Evolutionary conservation across 92 coral and sea anemone genomes (phyloP), one percentile per base, ranked within the genome.

Genomic region (Anthopleura xanthogrammica): DNA sequence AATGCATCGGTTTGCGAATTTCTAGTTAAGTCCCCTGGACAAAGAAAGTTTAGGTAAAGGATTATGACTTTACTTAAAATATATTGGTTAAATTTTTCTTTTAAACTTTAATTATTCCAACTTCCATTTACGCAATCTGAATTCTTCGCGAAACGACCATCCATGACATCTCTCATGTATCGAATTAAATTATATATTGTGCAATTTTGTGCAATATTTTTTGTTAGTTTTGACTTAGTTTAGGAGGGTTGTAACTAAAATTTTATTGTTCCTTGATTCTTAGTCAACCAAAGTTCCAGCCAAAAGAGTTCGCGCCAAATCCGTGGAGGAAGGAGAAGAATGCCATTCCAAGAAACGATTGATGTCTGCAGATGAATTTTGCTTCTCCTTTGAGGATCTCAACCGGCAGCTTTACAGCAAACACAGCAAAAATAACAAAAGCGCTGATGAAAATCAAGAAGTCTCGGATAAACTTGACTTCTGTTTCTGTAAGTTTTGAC

Each of bases 401-500:
- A 85, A 52, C 10, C 82, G 82, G 7, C 88, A 70, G 1, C 60
- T 85, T 20, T 54, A 85, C 88, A 85, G 66, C n/a, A 77, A 71
- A 77, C 82, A 84, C 50, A 68, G 52, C 75, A 1, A 41, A 12
- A 11, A 52, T 19, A 57, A 8, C 20, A 36, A 50, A 11, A 76
- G 9, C 23, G 7, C 5, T 12, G 57, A 80, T 40, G 62, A 64
- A 40, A 58, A 58, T 29, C 66, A 72, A 12, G 70, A 77, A 19
- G 52, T 83, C 16, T 4, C 39, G 41, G 75, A 77, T 62, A 74
- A 79, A 73, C 65, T 77, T 46, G 77, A 68, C 54, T 43, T 85
- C 12, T 85, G 88, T 52, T 85, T 85, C 79, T 85, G 88, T 85
- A 56, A 85, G 88, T 85, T 75, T 19, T 73, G 52, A 52, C 71